Conservation (phyloP, 1,140 invertebrate species). For the Pseudachorutes palmiensis region DNA sequence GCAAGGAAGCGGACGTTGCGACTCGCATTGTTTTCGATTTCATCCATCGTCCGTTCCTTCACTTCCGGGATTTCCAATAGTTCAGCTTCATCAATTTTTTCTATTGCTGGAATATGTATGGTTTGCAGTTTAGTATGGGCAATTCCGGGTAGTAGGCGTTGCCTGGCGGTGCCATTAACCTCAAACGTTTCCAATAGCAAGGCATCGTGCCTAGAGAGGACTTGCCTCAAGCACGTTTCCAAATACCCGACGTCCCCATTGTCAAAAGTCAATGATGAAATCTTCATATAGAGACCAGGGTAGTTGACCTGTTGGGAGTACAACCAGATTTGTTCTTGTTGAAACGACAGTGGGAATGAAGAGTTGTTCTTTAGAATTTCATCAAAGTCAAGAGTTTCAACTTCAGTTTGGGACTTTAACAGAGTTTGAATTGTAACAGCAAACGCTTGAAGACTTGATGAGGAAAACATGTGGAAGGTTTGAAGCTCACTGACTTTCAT, state of each 20-base stretch:
- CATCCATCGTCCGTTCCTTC: too few species aligned
- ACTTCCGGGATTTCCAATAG: constrained; percentile 2
- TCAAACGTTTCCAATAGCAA: background rate
- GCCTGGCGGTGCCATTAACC: background rate
- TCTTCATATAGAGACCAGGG: background rate
- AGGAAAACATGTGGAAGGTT: background rate
- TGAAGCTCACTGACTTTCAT: background rate
- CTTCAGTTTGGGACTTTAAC: background rate
- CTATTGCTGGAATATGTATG: background rate
- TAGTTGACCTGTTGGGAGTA: constrained; percentile 1
- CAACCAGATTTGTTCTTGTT: constrained; percentile 1
- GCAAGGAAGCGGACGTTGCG: too few species aligned
- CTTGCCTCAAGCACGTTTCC: background rate
- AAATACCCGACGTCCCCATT: background rate
- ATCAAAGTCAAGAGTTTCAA: background rate
- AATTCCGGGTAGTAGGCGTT: background rate
- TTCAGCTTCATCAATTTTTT: background rate
- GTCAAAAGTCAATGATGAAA: background rate
- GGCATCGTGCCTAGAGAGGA: background rate
- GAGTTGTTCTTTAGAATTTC: background rate
- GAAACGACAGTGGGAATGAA: constrained; percentile 1
- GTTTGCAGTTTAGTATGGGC: background rate
- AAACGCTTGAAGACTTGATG: background rate
- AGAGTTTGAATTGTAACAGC: background rate
- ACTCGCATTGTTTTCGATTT: too few species aligned